Evolutionary conservation across 1,140 invertebrate genomes (phyloP), one percentile per base, ranked within the genome.

Genomic region (Microplitis demolitor): DNA sequence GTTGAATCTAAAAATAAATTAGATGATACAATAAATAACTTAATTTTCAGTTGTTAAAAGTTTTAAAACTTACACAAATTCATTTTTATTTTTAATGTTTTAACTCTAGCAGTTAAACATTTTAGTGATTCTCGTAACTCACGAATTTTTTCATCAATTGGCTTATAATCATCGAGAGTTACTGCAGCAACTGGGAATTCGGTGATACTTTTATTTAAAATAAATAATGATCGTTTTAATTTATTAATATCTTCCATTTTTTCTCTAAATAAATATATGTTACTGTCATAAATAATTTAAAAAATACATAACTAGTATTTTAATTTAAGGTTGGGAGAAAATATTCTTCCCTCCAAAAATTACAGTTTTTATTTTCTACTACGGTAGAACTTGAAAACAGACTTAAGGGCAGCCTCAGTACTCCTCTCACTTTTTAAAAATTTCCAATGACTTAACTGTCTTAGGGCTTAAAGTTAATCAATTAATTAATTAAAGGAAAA

Each of bases 161-260:
- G 77, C 39, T 76, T 81, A 4, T 75, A 80, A 72, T 83, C 83
- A 54, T 83, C 70, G 4, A 77, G 14, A 11, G 77, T 77, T 9
- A 78, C 51, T 6, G 78, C 82, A 53, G 78, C 82, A 56, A 82
- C 34, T n/a, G 79, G 77, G 72, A 82, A 84, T 60, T 78, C 39
- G 2, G 54, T 60, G 2, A 83, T 51, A 53, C 45, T 74, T 6
- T 62, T 16, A 3, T 71, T 34, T 14, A 76, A 67, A 4, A 35
- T n/a, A 4, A n/a, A 2, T 3, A 67, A 37, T 13, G 74, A 67
- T 58, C 63, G n/a, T 11, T 71, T 63, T 14, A 76, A 54, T 54
- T 60, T 11, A 0, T 53, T 53, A 11, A 69, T 53, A 9, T 69
- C 53, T n/a, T 74, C 54, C 72, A 74, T 73, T 63, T 45, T 71